phyloP scores from a whole-genome alignment of 2,888 invertebrate genomes.

The Didymodactylos carnosus region DNA sequence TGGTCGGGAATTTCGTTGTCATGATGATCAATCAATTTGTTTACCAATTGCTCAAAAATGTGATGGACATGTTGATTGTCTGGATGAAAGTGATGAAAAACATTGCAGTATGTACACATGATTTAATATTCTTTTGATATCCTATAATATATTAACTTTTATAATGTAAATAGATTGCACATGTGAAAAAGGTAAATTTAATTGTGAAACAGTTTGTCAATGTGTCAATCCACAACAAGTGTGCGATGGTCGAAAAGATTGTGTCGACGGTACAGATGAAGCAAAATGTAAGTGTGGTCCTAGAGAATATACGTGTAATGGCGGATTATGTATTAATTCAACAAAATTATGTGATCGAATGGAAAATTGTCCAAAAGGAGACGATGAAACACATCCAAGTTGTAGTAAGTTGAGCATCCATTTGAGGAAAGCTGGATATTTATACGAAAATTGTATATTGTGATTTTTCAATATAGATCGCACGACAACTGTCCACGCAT shows the following conservation, averaged over 20 bases:
- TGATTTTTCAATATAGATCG: too few species aligned
- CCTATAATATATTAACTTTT: too few species aligned
- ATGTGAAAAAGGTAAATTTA: not conserved
- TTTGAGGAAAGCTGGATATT: too few species aligned
- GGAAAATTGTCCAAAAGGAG: not conserved
- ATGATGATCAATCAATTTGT: not conserved
- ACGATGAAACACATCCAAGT: not conserved
- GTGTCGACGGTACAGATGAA: conserved; percentile 16
- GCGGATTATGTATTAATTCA: not conserved
- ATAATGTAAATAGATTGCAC: conserved; percentile 47
- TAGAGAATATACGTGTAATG: not conserved
- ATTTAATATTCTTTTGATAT: not conserved
- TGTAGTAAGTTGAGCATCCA: not conserved
- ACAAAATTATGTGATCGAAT: not conserved
- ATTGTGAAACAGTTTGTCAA: not conserved
- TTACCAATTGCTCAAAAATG: conserved; percentile 7
- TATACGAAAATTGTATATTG: too few species aligned
- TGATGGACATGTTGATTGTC: conserved; percentile 44
- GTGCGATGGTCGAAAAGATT: conserved; percentile 9
- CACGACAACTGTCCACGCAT: too few species aligned
- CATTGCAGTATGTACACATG: conserved; percentile 44
- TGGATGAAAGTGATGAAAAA: conserved; percentile 49
- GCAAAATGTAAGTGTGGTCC: not conserved
- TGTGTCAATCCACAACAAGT: not conserved
- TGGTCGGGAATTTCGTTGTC: not conserved